Evolutionary conservation across 2,888 invertebrate genomes (phyloP).

Genomic region (Drosophila formosana): DNA sequence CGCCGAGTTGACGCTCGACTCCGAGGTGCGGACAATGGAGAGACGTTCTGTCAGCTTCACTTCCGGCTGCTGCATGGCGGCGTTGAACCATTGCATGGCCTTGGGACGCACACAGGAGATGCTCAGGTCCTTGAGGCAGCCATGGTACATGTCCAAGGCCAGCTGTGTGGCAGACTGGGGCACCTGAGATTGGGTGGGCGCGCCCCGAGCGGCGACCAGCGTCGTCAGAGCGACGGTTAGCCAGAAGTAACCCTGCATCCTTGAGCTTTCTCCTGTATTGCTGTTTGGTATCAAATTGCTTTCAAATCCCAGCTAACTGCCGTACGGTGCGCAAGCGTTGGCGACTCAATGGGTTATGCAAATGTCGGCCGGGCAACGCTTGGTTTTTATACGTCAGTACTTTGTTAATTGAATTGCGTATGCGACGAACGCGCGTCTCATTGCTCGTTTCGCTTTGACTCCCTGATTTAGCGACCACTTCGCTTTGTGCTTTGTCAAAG

Average conservation of each 20-base stretch:
- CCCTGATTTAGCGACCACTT: slow-evolving; percentile 61
- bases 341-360: slow-evolving; percentile 84
- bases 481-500: slow-evolving; percentile 60
- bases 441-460: slow-evolving; percentile 49
- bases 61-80: slow-evolving; percentile 88
- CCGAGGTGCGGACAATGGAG: slow-evolving; percentile 88
- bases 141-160: slow-evolving; percentile 88
- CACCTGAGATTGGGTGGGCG: slow-evolving; percentile 85
- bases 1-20: slow-evolving; percentile 31
- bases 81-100: slow-evolving; percentile 90
- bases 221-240: slow-evolving; percentile 70
- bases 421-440: slow-evolving; percentile 52
- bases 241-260: slow-evolving; percentile 77
- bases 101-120: slow-evolving; percentile 92
- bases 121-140: slow-evolving; percentile 89
- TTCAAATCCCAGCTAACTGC: slow-evolving; percentile 34
- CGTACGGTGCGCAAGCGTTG: slow-evolving; percentile 71
- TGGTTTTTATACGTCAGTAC: slow-evolving; percentile 85
- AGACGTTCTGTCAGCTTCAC: slow-evolving; percentile 92
- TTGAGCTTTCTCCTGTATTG: slow-evolving; percentile 40
- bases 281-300: neutral
- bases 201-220: slow-evolving; percentile 59
- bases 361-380: slow-evolving; percentile 76
- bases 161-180: slow-evolving; percentile 87
- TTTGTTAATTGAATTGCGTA: slow-evolving; percentile 80